Evolutionary conservation across 2,888 invertebrate genomes (phyloP).

Genomic region (Flexamia atlantica): DNA sequence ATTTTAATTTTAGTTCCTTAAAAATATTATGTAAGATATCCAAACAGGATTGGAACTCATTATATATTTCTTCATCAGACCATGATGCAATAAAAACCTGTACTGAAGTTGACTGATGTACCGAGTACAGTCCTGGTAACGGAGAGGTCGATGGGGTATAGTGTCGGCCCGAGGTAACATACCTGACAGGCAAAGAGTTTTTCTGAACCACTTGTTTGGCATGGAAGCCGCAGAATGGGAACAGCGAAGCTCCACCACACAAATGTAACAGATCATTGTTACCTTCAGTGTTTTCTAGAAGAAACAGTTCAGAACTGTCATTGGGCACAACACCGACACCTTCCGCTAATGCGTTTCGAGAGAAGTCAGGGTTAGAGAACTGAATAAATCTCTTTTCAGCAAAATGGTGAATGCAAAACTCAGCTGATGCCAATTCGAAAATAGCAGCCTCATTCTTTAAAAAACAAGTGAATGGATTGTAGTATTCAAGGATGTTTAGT

Average conservation of each 20-base stretch:
- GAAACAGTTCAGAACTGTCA: slow-evolving; percentile 78
- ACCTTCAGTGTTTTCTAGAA: slow-evolving; percentile 79
- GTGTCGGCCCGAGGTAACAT: slow-evolving; percentile 84
- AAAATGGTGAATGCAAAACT: slow-evolving; percentile 76
- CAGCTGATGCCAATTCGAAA: slow-evolving; percentile 82
- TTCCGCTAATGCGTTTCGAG: slow-evolving; percentile 81
- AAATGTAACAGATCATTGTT: slow-evolving; percentile 81
- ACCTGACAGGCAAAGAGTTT: slow-evolving; percentile 82
- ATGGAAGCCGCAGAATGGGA: slow-evolving; percentile 85
- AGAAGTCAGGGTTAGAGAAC: slow-evolving; percentile 88
- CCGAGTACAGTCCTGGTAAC: slow-evolving; percentile 79
- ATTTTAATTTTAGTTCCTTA: slow-evolving; percentile 82
- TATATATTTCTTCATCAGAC: slow-evolving; percentile 76
- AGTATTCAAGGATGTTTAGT: slow-evolving; percentile 78
- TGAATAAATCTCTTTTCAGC: slow-evolving; percentile 78
- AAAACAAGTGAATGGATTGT: slow-evolving; percentile 80
- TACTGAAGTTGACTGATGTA: slow-evolving; percentile 83
- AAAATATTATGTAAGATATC: slow-evolving; percentile 79
- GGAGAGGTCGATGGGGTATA: slow-evolving; percentile 78
- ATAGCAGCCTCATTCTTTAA: slow-evolving; percentile 83
- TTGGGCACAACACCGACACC: slow-evolving; percentile 82
- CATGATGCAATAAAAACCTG: slow-evolving; percentile 81
- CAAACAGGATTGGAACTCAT: slow-evolving; percentile 78
- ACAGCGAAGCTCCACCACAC: slow-evolving; percentile 85
- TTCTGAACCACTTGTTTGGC: slow-evolving; percentile 82